A percentile compares a stretch with the other conserved stretches of the same genome.
Conservation (phyloP, 1,140 invertebrate species). For the Meloidogyne floridensis region DNA sequence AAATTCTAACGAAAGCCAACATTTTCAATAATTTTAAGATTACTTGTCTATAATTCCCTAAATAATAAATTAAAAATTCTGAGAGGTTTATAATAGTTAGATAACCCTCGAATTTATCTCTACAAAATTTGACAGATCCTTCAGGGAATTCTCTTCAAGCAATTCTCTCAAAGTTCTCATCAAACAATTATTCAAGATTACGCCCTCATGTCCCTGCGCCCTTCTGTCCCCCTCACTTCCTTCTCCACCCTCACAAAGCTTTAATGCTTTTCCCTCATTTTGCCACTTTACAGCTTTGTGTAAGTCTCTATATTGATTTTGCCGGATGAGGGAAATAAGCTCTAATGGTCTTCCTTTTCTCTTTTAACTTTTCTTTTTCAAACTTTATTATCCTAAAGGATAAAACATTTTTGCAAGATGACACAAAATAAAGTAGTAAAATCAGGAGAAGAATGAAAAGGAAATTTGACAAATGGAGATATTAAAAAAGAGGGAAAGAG, state of each 20-base stretch:
- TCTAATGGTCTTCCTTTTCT: neutral
- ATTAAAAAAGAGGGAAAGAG: neutral
- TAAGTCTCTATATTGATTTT: neutral
- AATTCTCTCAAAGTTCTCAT: too few relatives aligned
- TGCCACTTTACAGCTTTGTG: neutral
- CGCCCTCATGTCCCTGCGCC: neutral
- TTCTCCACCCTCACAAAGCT: conserved; percentile 1
- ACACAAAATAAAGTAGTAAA: conserved; percentile 7
- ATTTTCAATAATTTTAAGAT: too few relatives aligned
- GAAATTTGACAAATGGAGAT: neutral
- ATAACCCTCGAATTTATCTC: too few relatives aligned
- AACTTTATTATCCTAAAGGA: neutral
- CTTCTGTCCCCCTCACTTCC: neutral
- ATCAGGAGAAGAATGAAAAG: neutral
- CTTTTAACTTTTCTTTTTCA: neutral
- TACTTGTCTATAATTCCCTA: too few relatives aligned
- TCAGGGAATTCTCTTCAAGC: too few relatives aligned
- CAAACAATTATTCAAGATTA: too few relatives aligned
- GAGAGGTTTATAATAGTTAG: too few relatives aligned
- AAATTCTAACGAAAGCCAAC: too few relatives aligned
- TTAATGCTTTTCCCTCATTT: neutral
- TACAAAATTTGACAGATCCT: too few relatives aligned
- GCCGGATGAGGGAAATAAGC: conserved; percentile 5
- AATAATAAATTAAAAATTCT: too few relatives aligned
- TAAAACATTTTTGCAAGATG: neutral